Evolutionary conservation across 2,888 invertebrate species (phyloP).

Genomic region (Nomada flava): DNA sequence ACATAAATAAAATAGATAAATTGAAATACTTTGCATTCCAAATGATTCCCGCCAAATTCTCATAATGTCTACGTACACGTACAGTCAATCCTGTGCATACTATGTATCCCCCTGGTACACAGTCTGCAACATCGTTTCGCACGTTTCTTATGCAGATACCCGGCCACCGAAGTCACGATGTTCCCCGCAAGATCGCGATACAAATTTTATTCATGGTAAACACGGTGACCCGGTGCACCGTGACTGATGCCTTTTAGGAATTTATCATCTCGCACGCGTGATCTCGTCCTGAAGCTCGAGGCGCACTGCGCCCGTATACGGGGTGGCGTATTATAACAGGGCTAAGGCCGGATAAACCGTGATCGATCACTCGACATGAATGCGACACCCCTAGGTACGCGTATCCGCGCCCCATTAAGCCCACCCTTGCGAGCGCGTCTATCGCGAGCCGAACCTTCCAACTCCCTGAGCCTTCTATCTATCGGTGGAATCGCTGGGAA

Average conservation of each 20-base stretch:
- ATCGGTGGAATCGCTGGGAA: slow-evolving; percentile 33
- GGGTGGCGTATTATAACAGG: slow-evolving; percentile 78
- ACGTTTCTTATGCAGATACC: slow-evolving; percentile 43
- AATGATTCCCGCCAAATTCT: too few species aligned
- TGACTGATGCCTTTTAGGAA: slow-evolving; percentile 54
- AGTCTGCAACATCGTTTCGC: slow-evolving; percentile 4
- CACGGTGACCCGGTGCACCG: slow-evolving; percentile 37
- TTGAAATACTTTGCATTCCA: too few species aligned
- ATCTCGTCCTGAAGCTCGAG: slow-evolving; percentile 27
- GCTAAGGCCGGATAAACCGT: slow-evolving; percentile 79
- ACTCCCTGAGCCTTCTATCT: slow-evolving; percentile 51
- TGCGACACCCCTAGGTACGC: slow-evolving; percentile 81
- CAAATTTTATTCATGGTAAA: slow-evolving; percentile 55
- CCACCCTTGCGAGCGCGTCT: slow-evolving; percentile 75
- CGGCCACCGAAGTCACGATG: slow-evolving; percentile 7
- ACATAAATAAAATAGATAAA: too few species aligned
- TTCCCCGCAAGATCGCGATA: slow-evolving; percentile 20
- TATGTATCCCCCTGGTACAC: background rate
- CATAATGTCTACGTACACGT: too few species aligned
- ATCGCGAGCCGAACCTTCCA: slow-evolving; percentile 49
- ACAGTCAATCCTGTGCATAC: too few species aligned
- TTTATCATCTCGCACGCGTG: slow-evolving; percentile 60
- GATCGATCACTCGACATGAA: slow-evolving; percentile 82
- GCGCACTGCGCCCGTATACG: slow-evolving; percentile 44
- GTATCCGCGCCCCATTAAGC: slow-evolving; percentile 82